phyloP scores from a whole-genome alignment of 2,888 invertebrate genomes.

The Meghimatium bilineatum region DNA sequence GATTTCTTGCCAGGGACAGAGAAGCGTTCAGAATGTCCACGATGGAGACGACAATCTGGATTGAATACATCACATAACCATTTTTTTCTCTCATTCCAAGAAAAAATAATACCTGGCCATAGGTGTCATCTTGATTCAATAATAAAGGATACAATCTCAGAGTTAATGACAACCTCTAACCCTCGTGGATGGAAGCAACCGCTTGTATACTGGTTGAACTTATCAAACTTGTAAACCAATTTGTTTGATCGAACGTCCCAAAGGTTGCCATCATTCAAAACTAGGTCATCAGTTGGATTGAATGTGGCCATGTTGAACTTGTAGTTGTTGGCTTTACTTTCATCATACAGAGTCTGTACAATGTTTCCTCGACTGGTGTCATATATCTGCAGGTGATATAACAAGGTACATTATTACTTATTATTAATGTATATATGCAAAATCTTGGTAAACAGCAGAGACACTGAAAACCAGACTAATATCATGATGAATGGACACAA shows the following conservation, averaged over 20 bases:
- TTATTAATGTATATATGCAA: too few relatives aligned
- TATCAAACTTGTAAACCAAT: conserved; percentile 97
- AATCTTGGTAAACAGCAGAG: too few relatives aligned
- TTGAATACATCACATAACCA: neutral
- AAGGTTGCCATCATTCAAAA: conserved; percentile 95
- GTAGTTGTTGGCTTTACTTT: conserved; percentile 93
- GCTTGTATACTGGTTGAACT: conserved; percentile 94
- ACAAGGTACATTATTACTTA: too few relatives aligned
- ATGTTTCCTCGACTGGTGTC: conserved; percentile 89
- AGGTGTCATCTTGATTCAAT: neutral
- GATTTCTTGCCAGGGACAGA: too few relatives aligned
- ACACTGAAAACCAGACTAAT: too few relatives aligned
- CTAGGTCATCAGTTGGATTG: conserved; percentile 93
- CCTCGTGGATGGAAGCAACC: conserved; percentile 98
- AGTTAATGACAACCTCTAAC: conserved; percentile 96
- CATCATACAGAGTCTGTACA: conserved; percentile 84
- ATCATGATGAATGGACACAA: too few relatives aligned
- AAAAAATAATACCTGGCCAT: too few relatives aligned
- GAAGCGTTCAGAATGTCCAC: neutral
- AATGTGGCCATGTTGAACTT: conserved; percentile 95
- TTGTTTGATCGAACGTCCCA: conserved; percentile 92
- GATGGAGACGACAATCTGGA: neutral
- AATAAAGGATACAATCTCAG: conserved; percentile 84
- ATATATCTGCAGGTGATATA: conserved; percentile 83
- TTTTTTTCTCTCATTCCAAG: too few relatives aligned